Evolutionary conservation across 1,140 invertebrate species (phyloP).

Genomic region (Amyelois transitella): DNA sequence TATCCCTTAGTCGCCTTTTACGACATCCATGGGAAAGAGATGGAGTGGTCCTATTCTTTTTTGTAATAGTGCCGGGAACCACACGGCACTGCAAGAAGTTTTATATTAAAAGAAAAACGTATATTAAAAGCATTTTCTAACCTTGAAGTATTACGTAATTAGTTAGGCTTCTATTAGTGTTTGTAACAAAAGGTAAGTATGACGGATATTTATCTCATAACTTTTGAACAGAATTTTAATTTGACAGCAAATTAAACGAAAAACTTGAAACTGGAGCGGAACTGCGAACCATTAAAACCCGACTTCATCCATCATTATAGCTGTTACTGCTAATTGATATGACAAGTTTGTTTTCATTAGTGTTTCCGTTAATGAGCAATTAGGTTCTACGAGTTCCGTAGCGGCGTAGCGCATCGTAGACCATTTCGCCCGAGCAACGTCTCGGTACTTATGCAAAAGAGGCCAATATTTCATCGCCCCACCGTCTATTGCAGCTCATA

Average conservation of each 20-base stretch:
- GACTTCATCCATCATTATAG: neutral
- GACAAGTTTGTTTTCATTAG: conserved; percentile 34
- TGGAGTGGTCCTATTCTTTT: too few relatives aligned
- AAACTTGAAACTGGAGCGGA: neutral
- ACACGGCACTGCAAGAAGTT: too few relatives aligned
- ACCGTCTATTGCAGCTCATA: conserved; percentile 58
- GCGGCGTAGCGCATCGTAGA: conserved; percentile 44
- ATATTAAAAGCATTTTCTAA: too few relatives aligned
- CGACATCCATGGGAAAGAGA: too few relatives aligned
- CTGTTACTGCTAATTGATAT: conserved; percentile 14
- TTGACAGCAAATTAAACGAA: neutral
- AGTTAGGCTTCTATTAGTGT: too few relatives aligned
- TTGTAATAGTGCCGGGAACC: too few relatives aligned
- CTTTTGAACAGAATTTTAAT: too few relatives aligned
- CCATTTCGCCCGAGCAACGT: conserved; percentile 34
- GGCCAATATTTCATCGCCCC: conserved; percentile 67
- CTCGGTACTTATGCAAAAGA: conserved; percentile 66
- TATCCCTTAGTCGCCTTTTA: too few relatives aligned
- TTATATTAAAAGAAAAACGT: too few relatives aligned
- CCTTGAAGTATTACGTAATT: too few relatives aligned
- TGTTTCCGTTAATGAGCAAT: conserved; percentile 55
- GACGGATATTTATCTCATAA: too few relatives aligned
- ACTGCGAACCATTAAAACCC: neutral
- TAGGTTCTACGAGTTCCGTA: conserved; percentile 52
- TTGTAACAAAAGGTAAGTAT: too few relatives aligned